Conservation (phyloP, 2,888 invertebrate genomes). For the Ophion ellenae region DNA sequence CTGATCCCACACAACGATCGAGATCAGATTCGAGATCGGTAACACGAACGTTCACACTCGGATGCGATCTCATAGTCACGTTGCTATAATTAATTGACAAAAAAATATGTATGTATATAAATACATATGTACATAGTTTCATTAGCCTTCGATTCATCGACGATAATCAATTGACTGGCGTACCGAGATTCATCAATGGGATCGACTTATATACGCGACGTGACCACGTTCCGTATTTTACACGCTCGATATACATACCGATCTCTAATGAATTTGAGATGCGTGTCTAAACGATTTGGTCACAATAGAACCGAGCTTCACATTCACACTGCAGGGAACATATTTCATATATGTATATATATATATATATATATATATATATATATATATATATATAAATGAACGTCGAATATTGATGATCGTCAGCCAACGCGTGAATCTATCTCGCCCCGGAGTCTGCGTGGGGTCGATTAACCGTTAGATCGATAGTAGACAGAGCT, state of each 20-base stretch:
- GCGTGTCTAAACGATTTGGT: constrained; percentile 68
- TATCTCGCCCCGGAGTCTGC: constrained; percentile 64
- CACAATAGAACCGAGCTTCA: constrained; percentile 58
- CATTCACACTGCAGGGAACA: constrained; percentile 8
- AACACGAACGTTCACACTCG: constrained; percentile 41
- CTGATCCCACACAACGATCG: constrained; percentile 29
- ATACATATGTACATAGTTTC: constrained; percentile 47
- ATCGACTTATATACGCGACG: constrained; percentile 38
- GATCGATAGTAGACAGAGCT: constrained; percentile 63
- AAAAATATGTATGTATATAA: neutral
- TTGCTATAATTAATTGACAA: constrained; percentile 61
- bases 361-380: neutral
- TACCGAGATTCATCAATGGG: constrained; percentile 38
- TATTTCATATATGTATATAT: neutral
- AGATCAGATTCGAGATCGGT: constrained; percentile 28
- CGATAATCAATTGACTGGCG: constrained; percentile 62
- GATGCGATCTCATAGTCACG: constrained; percentile 11
- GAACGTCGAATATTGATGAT: constrained; percentile 55
- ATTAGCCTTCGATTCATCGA: constrained; percentile 62
- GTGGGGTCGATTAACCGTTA: constrained; percentile 68
- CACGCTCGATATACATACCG: constrained; percentile 40
- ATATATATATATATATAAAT: neutral
- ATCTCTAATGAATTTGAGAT: constrained; percentile 71
- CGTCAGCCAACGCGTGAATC: constrained; percentile 63
- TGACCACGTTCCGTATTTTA: constrained; percentile 33